These are phyloP conservation scores for Tribolium castaneum DNA, from an alignment of 1,140 invertebrate species.

Conservation along the genomic window DNA sequence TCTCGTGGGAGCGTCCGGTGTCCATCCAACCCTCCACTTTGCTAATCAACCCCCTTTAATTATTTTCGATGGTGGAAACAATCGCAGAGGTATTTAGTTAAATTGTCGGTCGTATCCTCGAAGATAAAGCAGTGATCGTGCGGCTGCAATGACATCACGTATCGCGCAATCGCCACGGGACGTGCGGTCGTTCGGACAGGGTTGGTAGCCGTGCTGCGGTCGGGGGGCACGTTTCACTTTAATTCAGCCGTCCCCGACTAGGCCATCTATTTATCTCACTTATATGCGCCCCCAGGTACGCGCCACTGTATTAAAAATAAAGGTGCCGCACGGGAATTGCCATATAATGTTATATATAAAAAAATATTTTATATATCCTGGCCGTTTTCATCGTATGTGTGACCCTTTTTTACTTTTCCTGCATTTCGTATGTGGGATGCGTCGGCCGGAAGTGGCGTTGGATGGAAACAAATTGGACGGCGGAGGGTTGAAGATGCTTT, in stretches of 20 bases:
- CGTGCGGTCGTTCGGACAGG: constrained; percentile 55
- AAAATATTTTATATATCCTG: constrained; percentile 49
- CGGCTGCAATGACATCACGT: constrained; percentile 56
- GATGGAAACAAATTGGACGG: no score
- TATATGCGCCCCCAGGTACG: constrained; percentile 50
- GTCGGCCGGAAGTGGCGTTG: background rate
- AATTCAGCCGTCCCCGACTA: constrained; percentile 51
- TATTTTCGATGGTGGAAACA: constrained; percentile 25
- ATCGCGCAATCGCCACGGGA: constrained; percentile 53
- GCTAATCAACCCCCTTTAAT: background rate
- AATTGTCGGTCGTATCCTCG: constrained; percentile 30
- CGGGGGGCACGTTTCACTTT: constrained; percentile 58
- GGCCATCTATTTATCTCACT: constrained; percentile 59
- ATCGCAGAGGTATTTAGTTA: constrained; percentile 45
- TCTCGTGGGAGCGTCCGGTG: no score
- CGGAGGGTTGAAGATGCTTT: background rate
- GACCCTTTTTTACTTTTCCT: constrained; percentile 21
- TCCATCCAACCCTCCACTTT: no score
- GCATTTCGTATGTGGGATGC: constrained; percentile 30
- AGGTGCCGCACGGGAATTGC: constrained; percentile 35
- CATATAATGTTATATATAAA: constrained; percentile 44
- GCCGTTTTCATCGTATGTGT: constrained; percentile 32
- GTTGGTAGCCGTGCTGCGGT: constrained; percentile 50
- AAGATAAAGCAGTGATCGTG: constrained; percentile 46
- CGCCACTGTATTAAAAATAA: constrained; percentile 49